These are phyloP conservation scores for Lontra canadensis DNA, from an alignment of 2,113 vertebrate genomes.

Conservation along the genomic window DNA sequence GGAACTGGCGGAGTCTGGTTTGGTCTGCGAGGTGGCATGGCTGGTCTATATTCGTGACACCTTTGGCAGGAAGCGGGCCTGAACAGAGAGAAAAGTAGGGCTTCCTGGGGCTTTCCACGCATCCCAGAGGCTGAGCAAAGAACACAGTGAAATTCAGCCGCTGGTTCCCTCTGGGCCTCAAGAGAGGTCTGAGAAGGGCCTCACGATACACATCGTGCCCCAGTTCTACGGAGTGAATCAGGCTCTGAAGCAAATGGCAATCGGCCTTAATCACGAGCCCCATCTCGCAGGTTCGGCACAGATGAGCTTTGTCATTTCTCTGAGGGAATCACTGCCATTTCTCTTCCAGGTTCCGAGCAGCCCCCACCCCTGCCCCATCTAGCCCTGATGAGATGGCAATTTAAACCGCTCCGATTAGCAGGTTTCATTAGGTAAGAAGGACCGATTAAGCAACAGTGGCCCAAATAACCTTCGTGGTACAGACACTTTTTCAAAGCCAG, in stretches of 20 bases:
- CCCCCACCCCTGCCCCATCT: neutral
- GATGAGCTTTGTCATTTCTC: conserved; percentile 57
- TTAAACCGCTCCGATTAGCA: neutral
- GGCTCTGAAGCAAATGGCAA: conserved; percentile 38
- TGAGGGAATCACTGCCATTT: neutral
- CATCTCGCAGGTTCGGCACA: neutral
- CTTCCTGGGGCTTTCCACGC: conserved; percentile 23
- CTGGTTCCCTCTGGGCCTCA: neutral
- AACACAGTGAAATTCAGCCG: neutral
- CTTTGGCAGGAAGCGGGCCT: conserved; percentile 10
- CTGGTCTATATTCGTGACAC: neutral
- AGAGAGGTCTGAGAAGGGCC: conserved; percentile 42
- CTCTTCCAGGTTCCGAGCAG: conserved; percentile 33
- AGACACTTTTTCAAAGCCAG: conserved; percentile 34
- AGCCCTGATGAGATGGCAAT: neutral
- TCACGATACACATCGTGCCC: neutral
- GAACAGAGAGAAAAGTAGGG: conserved; percentile 50
- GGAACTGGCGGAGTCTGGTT: accelerated
- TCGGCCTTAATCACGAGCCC: neutral
- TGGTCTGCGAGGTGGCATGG: accelerated
- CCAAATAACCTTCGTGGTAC: conserved; percentile 37
- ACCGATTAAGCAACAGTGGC: neutral
- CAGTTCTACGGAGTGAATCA: conserved; percentile 48
- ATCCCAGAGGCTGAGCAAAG: neutral
- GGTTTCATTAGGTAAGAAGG: conserved; percentile 45